Conservation (phyloP, 2,797 vertebrate species). For the Coreius guichenoti region DNA sequence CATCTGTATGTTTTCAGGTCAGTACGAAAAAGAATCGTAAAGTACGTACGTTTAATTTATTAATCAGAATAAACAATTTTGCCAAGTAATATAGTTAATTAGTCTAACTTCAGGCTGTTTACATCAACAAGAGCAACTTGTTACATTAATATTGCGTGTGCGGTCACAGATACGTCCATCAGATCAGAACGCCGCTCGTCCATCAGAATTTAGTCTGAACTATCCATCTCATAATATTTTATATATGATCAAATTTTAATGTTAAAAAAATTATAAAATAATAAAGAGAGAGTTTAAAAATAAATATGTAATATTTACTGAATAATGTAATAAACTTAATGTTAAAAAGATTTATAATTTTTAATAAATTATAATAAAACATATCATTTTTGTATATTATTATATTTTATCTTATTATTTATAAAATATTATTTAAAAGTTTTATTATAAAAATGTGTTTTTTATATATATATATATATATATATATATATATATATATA, state of each 20-base stretch:
- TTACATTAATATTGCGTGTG: background rate
- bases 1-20: background rate
- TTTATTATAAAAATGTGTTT: too few relatives aligned
- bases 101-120: background rate
- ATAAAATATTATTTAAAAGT: too few relatives aligned
- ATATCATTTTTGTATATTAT: too few relatives aligned
- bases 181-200: accelerated
- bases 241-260: background rate
- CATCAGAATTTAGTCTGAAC: background rate
- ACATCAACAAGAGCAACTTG: background rate
- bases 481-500: too few relatives aligned
- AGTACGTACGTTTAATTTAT: background rate
- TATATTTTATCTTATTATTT: too few relatives aligned
- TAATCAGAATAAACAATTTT: background rate
- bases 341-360: too few relatives aligned
- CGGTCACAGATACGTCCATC: too few relatives aligned
- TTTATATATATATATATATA: too few relatives aligned
- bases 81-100: background rate
- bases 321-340: too few relatives aligned
- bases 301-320: too few relatives aligned
- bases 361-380: too few relatives aligned
- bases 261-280: too few relatives aligned
- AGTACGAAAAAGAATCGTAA: background rate
- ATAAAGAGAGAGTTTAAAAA: background rate
- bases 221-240: background rate